These are phyloP conservation scores for Lithophane socia DNA, from an alignment of 2,888 invertebrate genomes.

Conservation along the genomic window DNA sequence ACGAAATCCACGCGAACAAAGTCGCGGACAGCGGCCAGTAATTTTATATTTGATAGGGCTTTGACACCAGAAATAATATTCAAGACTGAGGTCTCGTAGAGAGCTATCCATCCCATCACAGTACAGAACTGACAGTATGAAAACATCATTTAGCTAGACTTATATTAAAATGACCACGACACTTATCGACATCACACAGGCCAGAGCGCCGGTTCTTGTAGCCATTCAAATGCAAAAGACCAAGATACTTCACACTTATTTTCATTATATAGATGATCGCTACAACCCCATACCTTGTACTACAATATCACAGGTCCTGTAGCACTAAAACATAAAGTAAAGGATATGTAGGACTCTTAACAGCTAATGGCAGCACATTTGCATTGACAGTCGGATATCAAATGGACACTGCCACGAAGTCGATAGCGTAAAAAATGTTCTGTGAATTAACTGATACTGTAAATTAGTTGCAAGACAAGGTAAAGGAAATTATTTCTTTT, in stretches of 20 bases:
- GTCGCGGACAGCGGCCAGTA: too few relatives aligned
- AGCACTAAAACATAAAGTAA: constrained; percentile 48
- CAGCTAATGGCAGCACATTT: constrained; percentile 54
- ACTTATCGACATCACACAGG: neutral
- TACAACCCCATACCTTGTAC: constrained; percentile 26
- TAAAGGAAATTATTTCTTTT: constrained; percentile 5
- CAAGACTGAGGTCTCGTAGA: neutral
- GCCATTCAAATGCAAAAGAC: neutral
- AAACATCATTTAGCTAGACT: too few relatives aligned
- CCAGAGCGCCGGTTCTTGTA: neutral
- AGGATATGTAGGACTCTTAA: constrained; percentile 31
- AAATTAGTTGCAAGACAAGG: constrained; percentile 1
- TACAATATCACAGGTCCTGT: constrained; percentile 14
- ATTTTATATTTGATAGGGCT: too few relatives aligned
- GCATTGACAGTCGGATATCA: constrained; percentile 41
- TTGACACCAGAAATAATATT: too few relatives aligned
- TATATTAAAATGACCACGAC: neutral
- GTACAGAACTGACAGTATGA: too few relatives aligned
- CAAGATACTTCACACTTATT: neutral
- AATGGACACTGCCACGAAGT: constrained; percentile 25
- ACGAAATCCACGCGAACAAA: too few relatives aligned
- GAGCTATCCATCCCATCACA: neutral
- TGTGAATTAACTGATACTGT: constrained; percentile 11
- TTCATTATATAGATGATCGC: constrained; percentile 10
- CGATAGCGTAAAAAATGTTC: constrained; percentile 35